phyloP scores from a whole-genome alignment of 2,888 invertebrate species.

The Mythimna vitellina region DNA sequence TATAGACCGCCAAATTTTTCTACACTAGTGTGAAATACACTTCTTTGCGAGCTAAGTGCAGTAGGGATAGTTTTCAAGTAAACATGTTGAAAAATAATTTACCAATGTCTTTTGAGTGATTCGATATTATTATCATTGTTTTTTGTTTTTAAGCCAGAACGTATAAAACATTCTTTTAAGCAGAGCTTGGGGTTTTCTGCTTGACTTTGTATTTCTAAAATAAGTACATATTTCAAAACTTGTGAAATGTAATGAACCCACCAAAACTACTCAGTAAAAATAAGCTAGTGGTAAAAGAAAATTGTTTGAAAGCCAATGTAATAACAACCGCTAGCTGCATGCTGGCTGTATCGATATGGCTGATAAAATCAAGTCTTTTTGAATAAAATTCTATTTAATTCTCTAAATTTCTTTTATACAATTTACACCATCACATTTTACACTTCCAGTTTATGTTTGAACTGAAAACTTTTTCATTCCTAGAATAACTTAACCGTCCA shows the following conservation, averaged over 20 bases:
- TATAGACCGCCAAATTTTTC: too few relatives aligned
- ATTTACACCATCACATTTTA: conserved; percentile 1
- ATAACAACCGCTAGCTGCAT: too few relatives aligned
- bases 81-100: too few relatives aligned
- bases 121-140: too few relatives aligned
- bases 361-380: not conserved
- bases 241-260: not conserved
- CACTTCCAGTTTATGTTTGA: not conserved
- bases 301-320: too few relatives aligned
- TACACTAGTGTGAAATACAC: too few relatives aligned
- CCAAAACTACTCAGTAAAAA: not conserved
- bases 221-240: not conserved
- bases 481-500: not conserved
- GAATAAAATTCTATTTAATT: not conserved
- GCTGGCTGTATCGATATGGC: not conserved
- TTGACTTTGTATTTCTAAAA: not conserved
- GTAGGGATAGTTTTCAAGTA: too few relatives aligned
- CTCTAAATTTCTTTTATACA: not conserved
- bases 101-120: too few relatives aligned
- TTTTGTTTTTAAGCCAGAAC: too few relatives aligned
- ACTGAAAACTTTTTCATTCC: not conserved
- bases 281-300: too few relatives aligned
- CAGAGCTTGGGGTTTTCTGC: not conserved
- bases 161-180: not conserved
- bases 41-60: too few relatives aligned